Base-by-base conservation (phyloP, 2,888 invertebrate species). In the Catocala nupta region DNA sequence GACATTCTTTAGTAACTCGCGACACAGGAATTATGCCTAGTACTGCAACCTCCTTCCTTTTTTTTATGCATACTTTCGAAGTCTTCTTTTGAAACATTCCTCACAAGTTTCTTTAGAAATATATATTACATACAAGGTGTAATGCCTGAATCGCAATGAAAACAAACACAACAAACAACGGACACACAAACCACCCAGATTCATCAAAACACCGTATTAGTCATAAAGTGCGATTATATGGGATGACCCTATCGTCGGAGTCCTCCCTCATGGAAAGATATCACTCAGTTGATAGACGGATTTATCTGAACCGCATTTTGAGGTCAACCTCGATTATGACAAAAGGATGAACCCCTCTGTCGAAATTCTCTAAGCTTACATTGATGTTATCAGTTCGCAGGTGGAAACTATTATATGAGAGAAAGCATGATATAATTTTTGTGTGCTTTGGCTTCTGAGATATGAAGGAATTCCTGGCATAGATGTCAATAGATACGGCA, bases 301-400 rank as follows among this genome's bases (percentile, higher is more conserved):
- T 10, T 44, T 55, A 25, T 50, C 34, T 44, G 52, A 34, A 36
- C 51, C 10, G 52, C 33, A 3, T 33, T 48, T 25, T n/a, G 36
- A 33, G 42, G 47, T 52, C 55, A 47, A 55, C 47, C 13, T 55
- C 47, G 34, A 34, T 52, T 36, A 60, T 51, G 36, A 54, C 44
- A 55, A 61, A 56, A 33, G 34, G 9, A 52, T 52, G 42, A 10
- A 42, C 42, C 52, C 58, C 47, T 52, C n/a, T 48, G 39, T 47
- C 39, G 36, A 51, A 51, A 61, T 51, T 47, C 55, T 47, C 16
- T 55, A 42, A 51, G 51, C 63, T 49, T 36, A 34, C 10, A 55
- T 44, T 16, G 47, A 56, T 56, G 47, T 52, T 61, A 61, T 61
- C 47, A n/a, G 5, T 7, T 34, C 34, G 12, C 55, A 51, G 45